Evolutionary conservation across 2,888 invertebrate species (phyloP), one percentile per base, ranked within the genome.

Genomic region (Cheilosia vulpina): DNA sequence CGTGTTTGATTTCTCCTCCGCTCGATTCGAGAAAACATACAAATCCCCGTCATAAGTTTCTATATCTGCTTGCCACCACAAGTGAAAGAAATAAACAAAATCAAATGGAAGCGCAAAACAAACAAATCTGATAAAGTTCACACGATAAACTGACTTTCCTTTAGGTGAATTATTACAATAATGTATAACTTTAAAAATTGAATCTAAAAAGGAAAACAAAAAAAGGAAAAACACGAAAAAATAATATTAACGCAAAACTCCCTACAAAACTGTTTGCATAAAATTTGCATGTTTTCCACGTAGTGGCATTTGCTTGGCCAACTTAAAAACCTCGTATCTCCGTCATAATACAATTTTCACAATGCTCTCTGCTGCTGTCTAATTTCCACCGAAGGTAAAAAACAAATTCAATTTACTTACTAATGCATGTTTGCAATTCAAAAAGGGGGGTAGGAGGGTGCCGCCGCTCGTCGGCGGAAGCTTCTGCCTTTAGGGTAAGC

Each of bases 381-480:
- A 65, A 81, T 81, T 71, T 76, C 52, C 21, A 55, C 52, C 38
- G 53, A 71, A 65, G 65, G 81, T 76, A 76, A 75, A 21, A 58
- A 81, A 81, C 71, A 81, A 81, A 81, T 81, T 81, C 65, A 81
- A 76, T 81, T 81, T 81, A 65, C 71, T 81, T 65, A 81, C 81
- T 81, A 81, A 81, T 81, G 65, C 71, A 81, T 76, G 76, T 81
- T 81, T 76, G 75, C 71, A 76, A 76, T 81, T 71, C 69, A 63
- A n/a, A 53, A 38, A 31, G 11, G 58, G 21, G 17, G 34, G 31
- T 13, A 19, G 41, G 0, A 43, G 34, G 34, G 2, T 27, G 1
- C 6, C 6, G 27, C 1, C 27, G 6, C 27, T 6, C 27, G 13
- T 19, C 17, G 41, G 9, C 60, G 19, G 11, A 2, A 58, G 4